Percentiles rank a stretch among this genome's conserved stretches.
Conservation (phyloP, 2,113 vertebrate genomes). For the Maccullochella peelii region DNA sequence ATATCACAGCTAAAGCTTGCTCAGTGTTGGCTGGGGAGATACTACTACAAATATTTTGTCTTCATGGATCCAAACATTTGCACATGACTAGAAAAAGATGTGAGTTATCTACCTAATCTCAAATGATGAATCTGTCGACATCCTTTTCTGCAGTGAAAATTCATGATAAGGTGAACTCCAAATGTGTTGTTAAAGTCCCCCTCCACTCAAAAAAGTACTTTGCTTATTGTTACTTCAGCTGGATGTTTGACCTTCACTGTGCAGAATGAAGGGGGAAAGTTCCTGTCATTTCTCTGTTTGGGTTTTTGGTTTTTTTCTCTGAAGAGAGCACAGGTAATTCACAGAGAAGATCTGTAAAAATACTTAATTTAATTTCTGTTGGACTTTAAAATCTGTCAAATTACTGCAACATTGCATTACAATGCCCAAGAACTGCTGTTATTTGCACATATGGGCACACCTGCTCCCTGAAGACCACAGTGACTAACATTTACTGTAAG, state of each 20-base stretch:
- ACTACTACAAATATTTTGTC: not conserved
- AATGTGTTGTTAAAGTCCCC: not conserved
- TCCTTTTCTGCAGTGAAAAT: not conserved
- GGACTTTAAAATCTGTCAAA: not conserved
- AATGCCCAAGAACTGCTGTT: not conserved
- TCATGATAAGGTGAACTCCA: too few relatives aligned
- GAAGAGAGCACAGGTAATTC: not conserved
- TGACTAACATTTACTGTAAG: not conserved
- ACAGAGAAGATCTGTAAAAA: not conserved
- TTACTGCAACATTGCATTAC: not conserved
- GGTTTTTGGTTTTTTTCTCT: not conserved
- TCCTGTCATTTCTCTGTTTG: not conserved
- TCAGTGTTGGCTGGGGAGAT: not conserved
- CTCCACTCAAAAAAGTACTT: not conserved
- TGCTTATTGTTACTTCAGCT: not conserved
- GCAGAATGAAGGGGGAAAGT: not conserved
- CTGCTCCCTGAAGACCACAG: constrained; percentile 17
- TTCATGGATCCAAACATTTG: not conserved
- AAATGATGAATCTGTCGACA: not conserved
- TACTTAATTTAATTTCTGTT: not conserved
- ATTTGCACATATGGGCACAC: constrained; percentile 16
- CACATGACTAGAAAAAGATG: not conserved
- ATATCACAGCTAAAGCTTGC: constrained; percentile 24
- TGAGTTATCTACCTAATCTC: not conserved
- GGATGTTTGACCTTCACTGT: not conserved